Percentiles rank a stretch among this genome's conserved stretches.
Conservation (phyloP, 2,888 invertebrate species). For the Amblyteles armatorius region DNA sequence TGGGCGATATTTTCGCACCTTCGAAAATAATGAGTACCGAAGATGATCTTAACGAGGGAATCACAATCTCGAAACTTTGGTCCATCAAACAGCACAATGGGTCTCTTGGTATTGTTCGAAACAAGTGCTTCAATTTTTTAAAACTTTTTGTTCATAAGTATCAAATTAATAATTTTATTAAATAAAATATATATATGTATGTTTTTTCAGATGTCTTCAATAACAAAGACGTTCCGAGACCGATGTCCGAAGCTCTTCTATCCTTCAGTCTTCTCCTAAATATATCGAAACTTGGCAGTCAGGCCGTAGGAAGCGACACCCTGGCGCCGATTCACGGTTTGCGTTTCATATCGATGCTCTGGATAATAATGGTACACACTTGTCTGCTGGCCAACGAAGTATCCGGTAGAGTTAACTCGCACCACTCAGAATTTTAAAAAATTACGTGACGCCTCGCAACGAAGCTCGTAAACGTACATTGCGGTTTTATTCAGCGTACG, state of each 20-base stretch:
- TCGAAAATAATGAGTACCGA: conserved; percentile 31
- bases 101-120: conserved; percentile 70
- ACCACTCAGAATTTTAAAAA: no score
- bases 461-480: not conserved
- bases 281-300: conserved; percentile 76
- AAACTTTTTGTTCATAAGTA: not conserved
- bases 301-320: conserved; percentile 85
- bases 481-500: not conserved
- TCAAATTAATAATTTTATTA: conserved; percentile 11
- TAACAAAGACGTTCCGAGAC: conserved; percentile 72
- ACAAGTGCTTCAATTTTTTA: not conserved
- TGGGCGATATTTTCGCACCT: not conserved
- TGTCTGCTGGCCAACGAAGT: conserved; percentile 78
- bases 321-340: conserved; percentile 87
- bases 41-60: conserved; percentile 63
- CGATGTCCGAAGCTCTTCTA: conserved; percentile 76
- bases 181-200: not conserved
- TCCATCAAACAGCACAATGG: conserved; percentile 75
- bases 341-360: conserved; percentile 88
- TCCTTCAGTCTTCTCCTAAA: conserved; percentile 80
- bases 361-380: conserved; percentile 86
- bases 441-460: conserved; percentile 17
- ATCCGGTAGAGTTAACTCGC: conserved; percentile 72
- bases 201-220: conserved; percentile 71
- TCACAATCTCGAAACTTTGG: conserved; percentile 75